Base-by-base conservation (phyloP, 2,797 vertebrate genomes). In the Cirrhinus molitorella region DNA sequence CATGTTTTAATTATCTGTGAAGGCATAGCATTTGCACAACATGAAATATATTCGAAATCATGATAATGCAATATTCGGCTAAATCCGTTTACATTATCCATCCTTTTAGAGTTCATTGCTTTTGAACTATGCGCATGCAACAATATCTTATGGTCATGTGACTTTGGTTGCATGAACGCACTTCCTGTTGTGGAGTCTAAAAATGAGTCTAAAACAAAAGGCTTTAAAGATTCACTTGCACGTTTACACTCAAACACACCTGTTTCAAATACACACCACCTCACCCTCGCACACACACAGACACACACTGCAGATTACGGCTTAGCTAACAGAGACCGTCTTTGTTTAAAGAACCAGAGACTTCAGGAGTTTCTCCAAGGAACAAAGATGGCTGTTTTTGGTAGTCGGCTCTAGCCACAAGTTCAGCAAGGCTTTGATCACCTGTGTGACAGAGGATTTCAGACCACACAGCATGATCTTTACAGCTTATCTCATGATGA, bases 371-470 rank as follows among this genome's bases (percentile, higher is more conserved):
- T 73, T 87, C 57, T 47, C 40, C 67, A 65, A 73, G 16, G 45
- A 49, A 72, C 40, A 75, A 23, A 67, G 17, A 79, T 53, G 21
- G 14, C 31, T 57, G 57, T 70, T 83, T 61, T 75, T 70, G 53
- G 74, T 47, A 55, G 59, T 43, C 49, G 9, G 14, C 72, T 73
- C 55, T 9, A 25, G 74, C 40, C 49, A 47, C 47, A 57, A 37
- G 8, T 80, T 85, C 10, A 40, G 49, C 4, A 19, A 78, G n/a
- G 61, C 87, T 88, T 85, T 88, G 83, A 87, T 88, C 78, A 81
- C 23, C 34, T 19, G 31, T 68, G 71, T 80, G 83, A 53, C 51
- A 61, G 79, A 79, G 45, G 75, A 75, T 75, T 47, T 78, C 57
- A 77, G 83, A 78, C 77, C 85, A 25, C 49, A 78, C 85, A 68